Conservation (phyloP, 2,888 invertebrate species). For the Trachelus troglodyta region DNA sequence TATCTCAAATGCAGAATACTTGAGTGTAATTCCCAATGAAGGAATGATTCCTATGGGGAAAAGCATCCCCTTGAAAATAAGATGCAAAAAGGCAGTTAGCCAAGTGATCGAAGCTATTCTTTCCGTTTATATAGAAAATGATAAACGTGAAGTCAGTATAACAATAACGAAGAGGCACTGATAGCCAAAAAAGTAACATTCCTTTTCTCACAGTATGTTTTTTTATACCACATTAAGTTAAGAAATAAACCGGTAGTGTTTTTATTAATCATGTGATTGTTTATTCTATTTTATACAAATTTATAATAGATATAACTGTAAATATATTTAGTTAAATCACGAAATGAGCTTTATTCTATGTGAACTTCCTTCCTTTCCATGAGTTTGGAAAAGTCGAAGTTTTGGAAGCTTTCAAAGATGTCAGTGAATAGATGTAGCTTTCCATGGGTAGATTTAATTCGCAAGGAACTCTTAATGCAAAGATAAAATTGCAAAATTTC, state of each 20-base stretch:
- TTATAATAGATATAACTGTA: constrained; percentile 28
- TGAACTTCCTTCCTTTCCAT: no score
- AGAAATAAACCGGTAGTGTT: constrained; percentile 15
- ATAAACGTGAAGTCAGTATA: constrained; percentile 41
- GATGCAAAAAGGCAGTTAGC: constrained; percentile 42
- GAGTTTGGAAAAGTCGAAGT: constrained; percentile 69
- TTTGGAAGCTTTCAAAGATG: constrained; percentile 69
- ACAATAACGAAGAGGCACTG: constrained; percentile 16
- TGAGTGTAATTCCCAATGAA: constrained; percentile 47
- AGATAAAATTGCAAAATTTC: constrained; percentile 69
- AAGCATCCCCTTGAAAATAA: constrained; percentile 45
- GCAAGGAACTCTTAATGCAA: constrained; percentile 64
- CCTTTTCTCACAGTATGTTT: constrained; percentile 2
- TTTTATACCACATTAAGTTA: constrained; percentile 19
- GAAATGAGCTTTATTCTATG: no score
- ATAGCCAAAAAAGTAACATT: constrained; percentile 1
- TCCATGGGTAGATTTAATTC: constrained; percentile 70
- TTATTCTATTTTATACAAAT: constrained; percentile 22
- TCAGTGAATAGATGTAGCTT: constrained; percentile 70
- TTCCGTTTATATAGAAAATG: constrained; percentile 48
- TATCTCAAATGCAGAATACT: constrained; percentile 39
- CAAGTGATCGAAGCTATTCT: constrained; percentile 41
- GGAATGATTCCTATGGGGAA: constrained; percentile 51
- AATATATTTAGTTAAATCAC: background rate
- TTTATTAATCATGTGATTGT: constrained; percentile 24